Conservation (phyloP, 2,888 invertebrate species). For the Chesias legatella region DNA sequence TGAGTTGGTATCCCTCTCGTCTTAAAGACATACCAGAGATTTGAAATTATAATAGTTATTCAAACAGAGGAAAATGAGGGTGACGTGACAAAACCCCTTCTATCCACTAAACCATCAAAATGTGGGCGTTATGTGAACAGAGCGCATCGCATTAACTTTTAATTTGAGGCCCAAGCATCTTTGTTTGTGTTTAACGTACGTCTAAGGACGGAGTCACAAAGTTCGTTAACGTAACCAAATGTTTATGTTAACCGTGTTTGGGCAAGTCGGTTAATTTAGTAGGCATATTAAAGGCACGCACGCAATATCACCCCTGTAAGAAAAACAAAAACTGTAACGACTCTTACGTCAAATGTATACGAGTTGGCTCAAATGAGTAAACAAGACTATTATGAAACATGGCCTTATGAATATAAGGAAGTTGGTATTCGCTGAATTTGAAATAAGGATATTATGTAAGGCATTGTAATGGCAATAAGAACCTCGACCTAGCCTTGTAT, state of each 20-base stretch:
- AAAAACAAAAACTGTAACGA: conserved; percentile 46
- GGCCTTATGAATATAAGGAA: conserved; percentile 21
- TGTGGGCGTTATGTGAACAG: too few relatives aligned
- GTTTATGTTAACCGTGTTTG: conserved; percentile 57
- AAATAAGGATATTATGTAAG: neutral
- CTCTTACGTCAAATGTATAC: conserved; percentile 25
- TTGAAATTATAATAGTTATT: too few relatives aligned
- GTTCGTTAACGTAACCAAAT: conserved; percentile 51
- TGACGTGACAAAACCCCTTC: too few relatives aligned
- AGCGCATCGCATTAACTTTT: conserved; percentile 30
- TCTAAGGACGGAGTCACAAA: conserved; percentile 44
- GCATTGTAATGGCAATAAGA: neutral
- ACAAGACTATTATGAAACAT: conserved; percentile 24
- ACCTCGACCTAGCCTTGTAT: conserved; percentile 1
- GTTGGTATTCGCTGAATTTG: conserved; percentile 14
- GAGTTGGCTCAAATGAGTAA: conserved; percentile 21
- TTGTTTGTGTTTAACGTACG: conserved; percentile 32
- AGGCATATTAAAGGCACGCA: conserved; percentile 60
- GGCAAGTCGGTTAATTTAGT: conserved; percentile 60
- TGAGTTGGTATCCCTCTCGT: too few relatives aligned
- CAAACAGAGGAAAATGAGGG: too few relatives aligned
- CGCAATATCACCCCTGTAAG: conserved; percentile 44
- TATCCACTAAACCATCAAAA: too few relatives aligned
- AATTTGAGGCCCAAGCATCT: conserved; percentile 31
- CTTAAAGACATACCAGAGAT: too few relatives aligned